These are phyloP conservation scores for Luffia ferchaultella DNA, from an alignment of 2,888 invertebrate genomes.

Conservation along the genomic window DNA sequence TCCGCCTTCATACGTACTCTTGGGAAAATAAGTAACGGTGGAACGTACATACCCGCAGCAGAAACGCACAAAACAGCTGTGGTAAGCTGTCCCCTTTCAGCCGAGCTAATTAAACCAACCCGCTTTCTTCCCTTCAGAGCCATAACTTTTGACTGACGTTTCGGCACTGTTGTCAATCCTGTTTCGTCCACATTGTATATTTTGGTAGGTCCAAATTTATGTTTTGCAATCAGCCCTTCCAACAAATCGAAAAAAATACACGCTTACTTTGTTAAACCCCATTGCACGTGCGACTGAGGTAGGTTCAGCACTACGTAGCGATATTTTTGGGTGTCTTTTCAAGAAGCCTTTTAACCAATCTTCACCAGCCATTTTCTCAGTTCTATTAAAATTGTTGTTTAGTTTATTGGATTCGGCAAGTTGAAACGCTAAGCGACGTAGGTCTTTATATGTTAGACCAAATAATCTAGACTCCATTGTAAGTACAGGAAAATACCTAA, in stretches of 20 bases:
- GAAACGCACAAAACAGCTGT: neutral
- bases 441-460: constrained; percentile 15
- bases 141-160: constrained; percentile 21
- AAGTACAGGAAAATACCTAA: constrained; percentile 15
- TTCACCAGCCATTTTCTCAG: neutral
- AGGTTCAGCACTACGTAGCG: constrained; percentile 17
- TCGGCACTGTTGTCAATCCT: constrained; percentile 22
- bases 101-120: constrained; percentile 21
- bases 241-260: constrained; percentile 14
- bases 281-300: constrained; percentile 24
- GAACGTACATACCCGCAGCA: neutral
- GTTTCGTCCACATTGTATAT: constrained; percentile 21
- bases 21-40: neutral
- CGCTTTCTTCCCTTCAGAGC: constrained; percentile 20
- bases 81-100: constrained; percentile 18
- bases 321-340: constrained; percentile 17
- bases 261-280: constrained; percentile 25
- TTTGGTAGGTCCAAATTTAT: constrained; percentile 19
- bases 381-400: neutral
- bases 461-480: constrained; percentile 17
- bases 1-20: neutral
- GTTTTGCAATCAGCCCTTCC: constrained; percentile 18
- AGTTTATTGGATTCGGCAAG: neutral
- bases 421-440: constrained; percentile 16
- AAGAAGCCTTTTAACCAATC: neutral